Percentiles rank a stretch among this genome's conserved stretches.
phyloP scores from a whole-genome alignment of 2,113 vertebrate genomes.

The rabbit (Oryctolagus cuniculus) region mOryCun1.1 NC_091450.1:22803501-22804000 shows the following conservation, averaged over 20 bases:
- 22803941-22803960: not conserved
- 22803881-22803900: not conserved
- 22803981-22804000: not conserved
- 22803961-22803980: not conserved
- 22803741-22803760: not conserved
- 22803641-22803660: not conserved
- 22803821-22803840: not conserved
- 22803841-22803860: not conserved
- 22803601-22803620: constrained; percentile 8
- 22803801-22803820: not conserved
- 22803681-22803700: too few species aligned
- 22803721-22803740: not conserved
- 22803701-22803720: not conserved
- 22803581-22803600: not conserved
- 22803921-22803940: not conserved
- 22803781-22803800: not conserved
- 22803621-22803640: not conserved
- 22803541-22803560: not conserved
- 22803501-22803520: not conserved
- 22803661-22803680: not conserved
- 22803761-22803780: not conserved
- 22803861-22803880: not conserved
- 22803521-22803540: not conserved
- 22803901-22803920: not conserved
- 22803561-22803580: not conserved